phyloP scores from a whole-genome alignment of 1,140 invertebrate species.

The Galleria mellonella region DNA sequence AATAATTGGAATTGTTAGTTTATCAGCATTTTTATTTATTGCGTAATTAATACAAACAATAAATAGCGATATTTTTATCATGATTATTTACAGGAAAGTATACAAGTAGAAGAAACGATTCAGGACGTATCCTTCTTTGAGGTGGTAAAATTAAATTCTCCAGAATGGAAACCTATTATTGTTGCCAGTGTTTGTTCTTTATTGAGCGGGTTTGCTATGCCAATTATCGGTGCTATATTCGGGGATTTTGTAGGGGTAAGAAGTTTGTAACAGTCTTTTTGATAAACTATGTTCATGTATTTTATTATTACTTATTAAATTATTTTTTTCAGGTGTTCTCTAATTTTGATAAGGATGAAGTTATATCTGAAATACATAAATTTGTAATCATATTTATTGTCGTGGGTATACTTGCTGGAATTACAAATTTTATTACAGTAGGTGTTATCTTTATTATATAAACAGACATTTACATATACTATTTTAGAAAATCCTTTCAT shows the following conservation, averaged over 20 bases:
- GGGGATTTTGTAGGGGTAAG: constrained; percentile 83
- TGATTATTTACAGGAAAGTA: neutral
- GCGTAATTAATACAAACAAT: too few relatives aligned
- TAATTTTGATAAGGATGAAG: constrained; percentile 59
- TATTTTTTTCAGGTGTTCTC: constrained; percentile 57
- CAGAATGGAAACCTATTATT: constrained; percentile 83
- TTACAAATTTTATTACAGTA: constrained; percentile 80
- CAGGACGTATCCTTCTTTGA: constrained; percentile 54
- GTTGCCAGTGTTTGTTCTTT: constrained; percentile 80
- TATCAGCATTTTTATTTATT: too few relatives aligned
- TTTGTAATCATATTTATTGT: constrained; percentile 79
- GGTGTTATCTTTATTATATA: too few relatives aligned
- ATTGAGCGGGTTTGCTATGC: constrained; percentile 83
- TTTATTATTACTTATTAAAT: too few relatives aligned
- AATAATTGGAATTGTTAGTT: too few relatives aligned
- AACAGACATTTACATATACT: too few relatives aligned
- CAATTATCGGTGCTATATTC: constrained; percentile 85
- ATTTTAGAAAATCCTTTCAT: too few relatives aligned
- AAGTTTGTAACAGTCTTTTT: too few relatives aligned
- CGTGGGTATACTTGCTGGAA: constrained; percentile 78
- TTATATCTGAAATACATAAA: constrained; percentile 72
- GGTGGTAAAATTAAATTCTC: constrained; percentile 80
- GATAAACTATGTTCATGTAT: too few relatives aligned
- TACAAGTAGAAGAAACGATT: constrained; percentile 29
- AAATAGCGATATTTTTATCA: too few relatives aligned